Evolutionary conservation across 2,797 vertebrate genomes (phyloP).

Genomic region (Corythornis leucogaster): DNA sequence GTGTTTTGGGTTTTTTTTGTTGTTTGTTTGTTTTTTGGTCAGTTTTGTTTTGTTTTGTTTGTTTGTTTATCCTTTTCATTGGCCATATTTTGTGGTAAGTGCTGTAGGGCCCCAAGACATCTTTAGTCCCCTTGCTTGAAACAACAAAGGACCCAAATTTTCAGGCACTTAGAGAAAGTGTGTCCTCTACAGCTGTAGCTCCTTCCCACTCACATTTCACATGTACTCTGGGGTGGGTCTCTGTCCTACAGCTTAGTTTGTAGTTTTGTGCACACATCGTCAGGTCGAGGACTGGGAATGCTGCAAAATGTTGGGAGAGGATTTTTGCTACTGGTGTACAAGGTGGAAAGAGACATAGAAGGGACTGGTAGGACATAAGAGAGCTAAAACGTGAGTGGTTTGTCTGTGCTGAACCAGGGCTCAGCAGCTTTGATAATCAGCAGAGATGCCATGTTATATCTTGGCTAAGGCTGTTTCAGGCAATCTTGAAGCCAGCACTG

Average conservation of each 20-base stretch:
- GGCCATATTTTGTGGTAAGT: not conserved
- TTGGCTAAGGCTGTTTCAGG: not conserved
- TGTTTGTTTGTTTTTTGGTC: too few species aligned
- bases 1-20: too few species aligned
- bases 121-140: not conserved
- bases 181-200: not conserved
- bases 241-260: accelerated
- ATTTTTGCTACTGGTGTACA: not conserved
- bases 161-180: not conserved
- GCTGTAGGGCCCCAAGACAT: not conserved
- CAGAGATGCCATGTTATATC: not conserved
- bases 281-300: not conserved
- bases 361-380: not conserved
- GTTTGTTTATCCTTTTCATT: not conserved
- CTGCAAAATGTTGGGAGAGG: not conserved
- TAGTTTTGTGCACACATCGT: not conserved
- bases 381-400: not conserved
- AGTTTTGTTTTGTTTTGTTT: too few species aligned
- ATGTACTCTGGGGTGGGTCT: not conserved
- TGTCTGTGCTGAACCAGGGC: not conserved
- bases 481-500: not conserved
- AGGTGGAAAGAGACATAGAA: not conserved
- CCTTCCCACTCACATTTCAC: not conserved
- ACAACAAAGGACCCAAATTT: not conserved
- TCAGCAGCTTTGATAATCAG: not conserved